Base-by-base conservation (phyloP, 1,140 invertebrate genomes). In the Caenorhabditis latens region DNA sequence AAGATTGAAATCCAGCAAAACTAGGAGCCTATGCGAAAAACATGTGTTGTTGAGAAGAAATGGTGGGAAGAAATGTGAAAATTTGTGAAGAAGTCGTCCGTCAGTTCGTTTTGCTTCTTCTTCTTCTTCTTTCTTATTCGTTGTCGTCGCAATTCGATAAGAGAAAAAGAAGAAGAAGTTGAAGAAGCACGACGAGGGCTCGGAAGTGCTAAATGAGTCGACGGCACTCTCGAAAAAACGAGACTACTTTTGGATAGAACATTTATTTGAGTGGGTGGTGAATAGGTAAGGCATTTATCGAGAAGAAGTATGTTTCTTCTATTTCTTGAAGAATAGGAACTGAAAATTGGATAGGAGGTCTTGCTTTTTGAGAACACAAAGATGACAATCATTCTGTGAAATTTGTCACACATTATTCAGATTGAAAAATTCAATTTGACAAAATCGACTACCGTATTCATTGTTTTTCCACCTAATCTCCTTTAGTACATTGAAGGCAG, bases 101-200 rank as follows among this genome's bases (percentile, higher is more conserved):
- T 79, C 71, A 79, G 71, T 79, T 79, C 21, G 71, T 79, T 50
- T 79, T 71, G 16, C 5, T 71, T 19, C 19, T 71, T 24, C 14
- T 24, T 24, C 14, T 24, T 32, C 42, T 9, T 21, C 42, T n/a
- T 79, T 79, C 40, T 79, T 24, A 43, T 14, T 79, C n/a, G 71
- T 79, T n/a, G 43, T 79, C 71, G 71, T 79, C 46, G 43, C 71
- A 79, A 79, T 79, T 79, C 46, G 40, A 79, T 79, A 79, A 50
- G 46, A 79, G 46, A 46, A 21, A 24, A 53, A 79, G 71, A 21
- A 48, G 40, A n/a, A 79, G 46, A 14, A 50, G 19, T 53, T 79
- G 71, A 79, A 79, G 71, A 79, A 79, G 71, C 71, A 50, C n/a
- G 67, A 21, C 5, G 9, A 24, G 11, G 53, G 71, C 71, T 79